Evolutionary conservation across 2,113 vertebrate genomes (phyloP).

Genomic region (Lates calcarifer): DNA sequence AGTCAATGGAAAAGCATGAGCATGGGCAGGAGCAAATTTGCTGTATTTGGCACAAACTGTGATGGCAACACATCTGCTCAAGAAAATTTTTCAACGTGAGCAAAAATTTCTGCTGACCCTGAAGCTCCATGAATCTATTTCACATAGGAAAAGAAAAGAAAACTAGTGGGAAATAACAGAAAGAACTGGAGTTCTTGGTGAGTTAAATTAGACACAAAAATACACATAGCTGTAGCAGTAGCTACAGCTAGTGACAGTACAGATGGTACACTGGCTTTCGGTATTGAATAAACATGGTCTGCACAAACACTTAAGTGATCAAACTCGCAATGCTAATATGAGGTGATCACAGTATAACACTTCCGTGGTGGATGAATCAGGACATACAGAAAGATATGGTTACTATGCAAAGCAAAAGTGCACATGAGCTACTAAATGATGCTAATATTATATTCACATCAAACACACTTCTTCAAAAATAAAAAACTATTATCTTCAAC

Average conservation of each 20-base stretch:
- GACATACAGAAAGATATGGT: neutral
- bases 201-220: neutral
- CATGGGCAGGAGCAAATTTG: neutral
- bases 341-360: neutral
- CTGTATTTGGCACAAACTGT: neutral
- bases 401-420: neutral
- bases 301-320: neutral
- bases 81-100: neutral
- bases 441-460: neutral
- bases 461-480: neutral
- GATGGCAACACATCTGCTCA: neutral
- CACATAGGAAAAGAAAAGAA: neutral
- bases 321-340: neutral
- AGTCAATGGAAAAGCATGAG: too few relatives aligned
- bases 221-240: neutral
- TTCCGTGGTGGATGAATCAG: neutral
- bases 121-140: neutral
- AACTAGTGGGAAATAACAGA: neutral
- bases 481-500: neutral
- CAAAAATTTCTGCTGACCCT: neutral
- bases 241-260: neutral
- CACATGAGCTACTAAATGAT: neutral
- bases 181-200: neutral
- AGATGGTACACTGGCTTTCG: neutral
- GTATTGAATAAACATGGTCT: neutral